phyloP scores from a whole-genome alignment of 2,888 invertebrate species.

The Ichneumoninae sp. region DNA sequence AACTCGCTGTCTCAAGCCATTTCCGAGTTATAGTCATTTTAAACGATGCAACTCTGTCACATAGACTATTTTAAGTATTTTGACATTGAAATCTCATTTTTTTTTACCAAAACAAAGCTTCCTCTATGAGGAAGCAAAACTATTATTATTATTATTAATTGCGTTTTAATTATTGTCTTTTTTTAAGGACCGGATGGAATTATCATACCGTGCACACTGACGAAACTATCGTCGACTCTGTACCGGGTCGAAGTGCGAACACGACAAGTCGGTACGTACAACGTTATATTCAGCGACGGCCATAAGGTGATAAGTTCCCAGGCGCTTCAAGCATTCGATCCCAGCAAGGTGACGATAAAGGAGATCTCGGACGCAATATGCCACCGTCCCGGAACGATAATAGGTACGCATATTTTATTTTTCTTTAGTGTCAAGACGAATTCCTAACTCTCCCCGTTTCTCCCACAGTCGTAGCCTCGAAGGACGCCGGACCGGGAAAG shows the following conservation, averaged over 20 bases:
- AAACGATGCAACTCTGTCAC: too few species aligned
- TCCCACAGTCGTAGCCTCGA: slow-evolving; percentile 87
- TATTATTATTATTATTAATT: not conserved
- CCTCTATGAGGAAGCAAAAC: too few species aligned
- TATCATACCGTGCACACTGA: slow-evolving; percentile 83
- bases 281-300: slow-evolving; percentile 88
- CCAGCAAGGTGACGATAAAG: slow-evolving; percentile 89
- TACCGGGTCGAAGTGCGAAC: slow-evolving; percentile 91
- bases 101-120: too few species aligned
- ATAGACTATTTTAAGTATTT: too few species aligned
- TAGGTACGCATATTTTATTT: slow-evolving; percentile 85
- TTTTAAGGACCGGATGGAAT: slow-evolving; percentile 85
- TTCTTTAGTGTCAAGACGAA: slow-evolving; percentile 5
- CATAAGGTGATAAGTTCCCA: slow-evolving; percentile 86
- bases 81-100: too few species aligned
- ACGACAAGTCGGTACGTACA: slow-evolving; percentile 90
- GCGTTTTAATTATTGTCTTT: slow-evolving; percentile 24
- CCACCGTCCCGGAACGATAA: slow-evolving; percentile 92
- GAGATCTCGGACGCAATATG: slow-evolving; percentile 92
- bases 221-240: slow-evolving; percentile 88
- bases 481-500: slow-evolving; percentile 93
- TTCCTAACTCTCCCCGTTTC: slow-evolving; percentile 57
- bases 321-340: slow-evolving; percentile 91
- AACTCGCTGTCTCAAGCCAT: too few species aligned
- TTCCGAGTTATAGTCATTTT: too few species aligned